Percentiles rank a stretch among this genome's conserved stretches.
These are phyloP conservation scores for Parotia lawesii DNA, from an alignment of 2,113 vertebrate species.

Conservation along the genomic window DNA sequence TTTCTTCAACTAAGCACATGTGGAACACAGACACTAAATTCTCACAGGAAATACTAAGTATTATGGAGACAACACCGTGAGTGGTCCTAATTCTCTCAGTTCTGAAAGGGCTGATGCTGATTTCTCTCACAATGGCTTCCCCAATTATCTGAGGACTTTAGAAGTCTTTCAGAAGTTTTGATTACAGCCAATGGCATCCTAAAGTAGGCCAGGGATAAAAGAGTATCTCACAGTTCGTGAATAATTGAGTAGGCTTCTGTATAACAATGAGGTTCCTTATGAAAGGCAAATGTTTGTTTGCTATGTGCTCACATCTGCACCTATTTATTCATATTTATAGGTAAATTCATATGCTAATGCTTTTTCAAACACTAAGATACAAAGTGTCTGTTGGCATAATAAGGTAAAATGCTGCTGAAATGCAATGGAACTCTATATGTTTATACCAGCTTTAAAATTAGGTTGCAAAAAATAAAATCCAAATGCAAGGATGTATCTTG, in stretches of 20 bases:
- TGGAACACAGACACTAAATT: background rate
- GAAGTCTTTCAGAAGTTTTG: constrained; percentile 54
- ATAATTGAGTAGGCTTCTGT: constrained; percentile 57
- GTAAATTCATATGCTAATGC: constrained; percentile 48
- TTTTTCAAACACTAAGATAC: constrained; percentile 2
- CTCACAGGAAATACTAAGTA: background rate
- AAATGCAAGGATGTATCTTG: background rate
- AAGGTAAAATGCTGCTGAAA: background rate
- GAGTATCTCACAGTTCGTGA: constrained; percentile 31
- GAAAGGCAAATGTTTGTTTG: constrained; percentile 64
- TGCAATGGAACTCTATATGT: background rate
- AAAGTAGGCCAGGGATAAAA: constrained; percentile 66
- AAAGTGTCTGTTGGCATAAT: background rate
- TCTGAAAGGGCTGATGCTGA: background rate
- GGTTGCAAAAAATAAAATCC: background rate
- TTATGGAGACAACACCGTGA: background rate
- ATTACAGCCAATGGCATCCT: constrained; percentile 48
- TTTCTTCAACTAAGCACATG: background rate
- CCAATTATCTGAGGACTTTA: constrained; percentile 31
- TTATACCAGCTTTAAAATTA: background rate
- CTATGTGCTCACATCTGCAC: constrained; percentile 36
- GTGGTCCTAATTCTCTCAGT: background rate
- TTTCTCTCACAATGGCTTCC: constrained; percentile 2
- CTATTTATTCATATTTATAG: constrained; percentile 62
- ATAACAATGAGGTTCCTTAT: constrained; percentile 53